phyloP scores from a whole-genome alignment of 2,888 invertebrate species.

The Ditula angustiorana region DNA sequence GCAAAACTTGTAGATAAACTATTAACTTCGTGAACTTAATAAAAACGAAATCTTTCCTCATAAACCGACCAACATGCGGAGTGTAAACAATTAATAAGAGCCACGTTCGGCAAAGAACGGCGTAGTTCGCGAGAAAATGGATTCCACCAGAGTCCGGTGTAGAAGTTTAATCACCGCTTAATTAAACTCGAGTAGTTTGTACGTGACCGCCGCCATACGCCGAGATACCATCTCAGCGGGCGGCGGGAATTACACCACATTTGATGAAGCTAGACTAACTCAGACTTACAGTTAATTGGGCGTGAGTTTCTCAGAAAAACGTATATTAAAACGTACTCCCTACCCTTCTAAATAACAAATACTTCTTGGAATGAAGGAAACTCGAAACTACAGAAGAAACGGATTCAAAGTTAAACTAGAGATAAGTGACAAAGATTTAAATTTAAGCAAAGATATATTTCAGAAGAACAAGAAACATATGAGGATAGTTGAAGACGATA shows the following conservation, averaged over 20 bases:
- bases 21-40: conserved; percentile 15
- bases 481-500: conserved; percentile 75
- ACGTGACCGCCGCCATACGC: conserved; percentile 58
- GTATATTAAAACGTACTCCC: neutral
- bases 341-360: neutral
- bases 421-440: conserved; percentile 2
- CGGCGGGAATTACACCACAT: conserved; percentile 29
- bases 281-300: neutral
- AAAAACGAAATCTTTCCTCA: neutral
- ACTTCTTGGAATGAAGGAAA: neutral
- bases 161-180: conserved; percentile 71
- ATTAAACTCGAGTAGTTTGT: conserved; percentile 66
- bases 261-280: conserved; percentile 28
- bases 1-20: too few relatives aligned
- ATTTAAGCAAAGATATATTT: conserved; percentile 21
- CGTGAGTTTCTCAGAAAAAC: neutral
- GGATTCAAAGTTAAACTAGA: neutral
- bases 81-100: conserved; percentile 48
- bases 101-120: conserved; percentile 54
- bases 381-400: neutral
- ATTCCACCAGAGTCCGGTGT: conserved; percentile 53
- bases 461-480: conserved; percentile 58
- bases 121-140: conserved; percentile 48
- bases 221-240: conserved; percentile 50
- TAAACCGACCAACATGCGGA: neutral